A percentile compares a stretch with the other conserved stretches of the same genome.
Evolutionary conservation across 2,113 vertebrate genomes (phyloP).

Genomic region (Promerops cafer): DNA sequence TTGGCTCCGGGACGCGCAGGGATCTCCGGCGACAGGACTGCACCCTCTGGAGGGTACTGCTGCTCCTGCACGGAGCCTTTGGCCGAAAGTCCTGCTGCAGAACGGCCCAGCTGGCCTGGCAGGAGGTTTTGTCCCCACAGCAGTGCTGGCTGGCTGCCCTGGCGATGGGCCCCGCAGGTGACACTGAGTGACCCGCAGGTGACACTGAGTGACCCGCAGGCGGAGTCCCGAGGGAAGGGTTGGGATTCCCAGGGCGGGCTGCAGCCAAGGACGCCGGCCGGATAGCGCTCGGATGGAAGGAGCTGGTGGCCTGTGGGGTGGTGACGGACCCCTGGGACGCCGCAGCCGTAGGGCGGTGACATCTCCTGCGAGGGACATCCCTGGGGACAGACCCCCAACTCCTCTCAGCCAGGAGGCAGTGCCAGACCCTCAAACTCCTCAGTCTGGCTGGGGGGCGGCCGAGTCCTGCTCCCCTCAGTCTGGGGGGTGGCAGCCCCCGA

Average conservation of each 20-base stretch:
- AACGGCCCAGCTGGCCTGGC: rapidly evolving
- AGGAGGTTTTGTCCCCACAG: rapidly evolving
- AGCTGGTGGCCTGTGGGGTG: rapidly evolving
- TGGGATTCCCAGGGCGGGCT: not conserved
- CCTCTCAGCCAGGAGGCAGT: not conserved
- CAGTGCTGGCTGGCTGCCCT: rapidly evolving
- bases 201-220: not conserved
- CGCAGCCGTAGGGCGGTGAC: not conserved
- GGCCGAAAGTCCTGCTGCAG: rapidly evolving
- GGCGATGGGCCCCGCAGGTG: not conserved
- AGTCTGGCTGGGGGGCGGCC: rapidly evolving
- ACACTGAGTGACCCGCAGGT: not conserved
- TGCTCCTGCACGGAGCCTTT: not conserved
- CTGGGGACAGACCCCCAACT: rapidly evolving
- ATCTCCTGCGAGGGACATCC: not conserved
- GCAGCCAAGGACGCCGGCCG: rapidly evolving
- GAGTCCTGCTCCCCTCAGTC: not conserved
- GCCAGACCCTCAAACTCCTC: too few relatives aligned
- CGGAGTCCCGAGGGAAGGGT: rapidly evolving
- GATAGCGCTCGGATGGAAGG: rapidly evolving
- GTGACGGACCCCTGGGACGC: not conserved
- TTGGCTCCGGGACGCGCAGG: not conserved
- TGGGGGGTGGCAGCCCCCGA: too few relatives aligned
- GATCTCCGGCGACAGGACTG: not conserved
- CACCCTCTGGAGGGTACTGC: constrained; percentile 43